Evolutionary conservation across 2,888 invertebrate species (phyloP), one percentile per base, ranked within the genome.

Genomic region (Protonemura montana): DNA sequence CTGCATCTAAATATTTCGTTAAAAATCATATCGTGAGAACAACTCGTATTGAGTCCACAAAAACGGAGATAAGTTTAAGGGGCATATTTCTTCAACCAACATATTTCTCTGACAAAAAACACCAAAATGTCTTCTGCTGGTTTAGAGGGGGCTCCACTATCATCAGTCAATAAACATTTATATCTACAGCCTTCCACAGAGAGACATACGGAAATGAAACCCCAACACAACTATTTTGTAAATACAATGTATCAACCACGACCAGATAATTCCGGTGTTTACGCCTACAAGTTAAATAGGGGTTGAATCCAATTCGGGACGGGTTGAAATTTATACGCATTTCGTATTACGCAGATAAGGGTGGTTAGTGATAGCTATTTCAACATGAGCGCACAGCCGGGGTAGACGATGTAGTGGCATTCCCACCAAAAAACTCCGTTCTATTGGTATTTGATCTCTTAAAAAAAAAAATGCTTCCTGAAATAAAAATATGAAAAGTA

Each of bases 231-330:
- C 3, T 13, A 7, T 7, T 59, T 59, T 59, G 59, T 59, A 59
- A 59, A 59, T 59, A 59, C 59, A 59, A 59, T 59, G 59, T 59
- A 59, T 59, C 59, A 59, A 59, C 13, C 59, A 21, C 21, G 59
- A 13, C 59, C 59, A 59, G 59, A 59, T 59, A 59, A 59, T 59
- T 59, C 59, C 59, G 59, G 59, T 59, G 59, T 59, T 59, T 59
- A 59, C 59, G 59, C 59, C 59, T 59, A 59, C 59, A 16, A 59
- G 59, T 59, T 59, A 59, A 59, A 59, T 59, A 59, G 59, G 59
- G 59, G 59, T 59, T 59, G 59, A 16, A 21, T 35, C 16, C 16
- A 59, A 59, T 59, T 13, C 59, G 16, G 59, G 21, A 59, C 59
- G 59, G 59, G 13, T 21, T 59, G 59, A 59, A 41, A 59, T 59